Evolutionary conservation across 37 sponge, comb jelly and placozoan genomes (phyloP), one percentile per base, ranked within the genome.

Genomic region (Chondrilla cf. caribensis): DNA sequence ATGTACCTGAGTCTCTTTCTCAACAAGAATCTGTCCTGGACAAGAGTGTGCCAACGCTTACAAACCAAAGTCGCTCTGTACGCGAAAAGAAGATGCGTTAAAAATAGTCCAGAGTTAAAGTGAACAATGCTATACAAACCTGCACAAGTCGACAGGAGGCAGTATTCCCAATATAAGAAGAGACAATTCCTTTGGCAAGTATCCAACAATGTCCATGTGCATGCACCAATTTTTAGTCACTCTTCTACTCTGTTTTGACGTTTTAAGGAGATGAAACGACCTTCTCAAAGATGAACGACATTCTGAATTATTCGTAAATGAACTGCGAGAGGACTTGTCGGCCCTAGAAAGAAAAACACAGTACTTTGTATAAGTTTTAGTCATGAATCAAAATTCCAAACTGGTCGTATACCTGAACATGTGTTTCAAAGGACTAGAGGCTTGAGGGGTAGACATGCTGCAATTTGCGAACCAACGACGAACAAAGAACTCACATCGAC

Each of bases 111-210:
- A 39, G 8, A 40, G 0, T 25, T 24, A 39, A 40, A n/a, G 38
- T 21, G n/a, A n/a, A n/a, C n/a, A n/a, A n/a, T 37, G 24, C 24
- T 19, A 37, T 38, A 40, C 76, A 14, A n/a, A 73, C 76, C 76
- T 38, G 76, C 76, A 73, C 11, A 73, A 73, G 41, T 73, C 76
- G 31, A 37, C 11, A 22, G 41, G 44, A 6, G 41, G 43, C 2
- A 73, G 76, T 2, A 8, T 15, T 22, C 41, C 21, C 38, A 73
- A 42, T n/a, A 73, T 37, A 11, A 73, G 41, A 22, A 73, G 21
- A 24, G 76, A 31, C 24, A 73, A n/a, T 37, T 73, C 76, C 25
- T 8, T 43, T 25, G 76, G 76, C 76, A 73, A 21, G 36, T 73
- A 8, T 7, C 76, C 25, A 37, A 73, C 76, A 1, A 73, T 40